These are phyloP conservation scores for Chrysolina oricalcia DNA, from an alignment of 2,888 invertebrate species.

Conservation along the genomic window DNA sequence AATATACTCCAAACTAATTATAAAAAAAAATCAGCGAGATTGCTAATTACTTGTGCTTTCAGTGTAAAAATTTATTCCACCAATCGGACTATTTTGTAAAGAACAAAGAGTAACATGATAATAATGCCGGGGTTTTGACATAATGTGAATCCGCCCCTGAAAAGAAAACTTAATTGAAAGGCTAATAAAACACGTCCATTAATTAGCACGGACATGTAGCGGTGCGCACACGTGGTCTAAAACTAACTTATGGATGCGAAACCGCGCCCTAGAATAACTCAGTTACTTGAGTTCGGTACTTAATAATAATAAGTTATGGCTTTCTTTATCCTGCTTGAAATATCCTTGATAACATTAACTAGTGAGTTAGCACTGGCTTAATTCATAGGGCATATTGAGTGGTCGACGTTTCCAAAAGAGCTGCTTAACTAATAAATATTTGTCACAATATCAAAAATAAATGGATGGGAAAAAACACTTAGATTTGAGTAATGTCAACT, in stretches of 20 bases:
- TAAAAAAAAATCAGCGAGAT: too few relatives aligned
- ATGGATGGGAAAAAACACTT: too few relatives aligned
- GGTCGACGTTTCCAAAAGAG: too few relatives aligned
- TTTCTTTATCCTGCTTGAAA: neutral
- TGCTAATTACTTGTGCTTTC: too few relatives aligned
- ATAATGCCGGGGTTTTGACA: neutral
- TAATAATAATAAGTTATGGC: neutral
- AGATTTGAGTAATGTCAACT: too few relatives aligned
- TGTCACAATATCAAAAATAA: too few relatives aligned
- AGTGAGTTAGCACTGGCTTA: neutral
- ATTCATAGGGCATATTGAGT: too few relatives aligned
- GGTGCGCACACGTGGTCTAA: neutral
- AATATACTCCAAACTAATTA: too few relatives aligned
- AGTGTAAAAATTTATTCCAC: too few relatives aligned
- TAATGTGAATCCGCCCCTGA: neutral
- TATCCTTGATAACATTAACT: neutral
- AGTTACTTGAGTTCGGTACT: neutral
- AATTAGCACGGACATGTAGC: slow-evolving; percentile 1
- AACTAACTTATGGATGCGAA: slow-evolving; percentile 8
- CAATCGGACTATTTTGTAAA: too few relatives aligned
- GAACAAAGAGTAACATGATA: neutral
- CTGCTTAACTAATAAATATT: too few relatives aligned
- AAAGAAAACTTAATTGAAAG: neutral
- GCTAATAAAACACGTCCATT: slow-evolving; percentile 3
- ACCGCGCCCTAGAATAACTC: neutral